phyloP scores from a whole-genome alignment of 2,113 vertebrate genomes.

The Xerus inauris region DNA sequence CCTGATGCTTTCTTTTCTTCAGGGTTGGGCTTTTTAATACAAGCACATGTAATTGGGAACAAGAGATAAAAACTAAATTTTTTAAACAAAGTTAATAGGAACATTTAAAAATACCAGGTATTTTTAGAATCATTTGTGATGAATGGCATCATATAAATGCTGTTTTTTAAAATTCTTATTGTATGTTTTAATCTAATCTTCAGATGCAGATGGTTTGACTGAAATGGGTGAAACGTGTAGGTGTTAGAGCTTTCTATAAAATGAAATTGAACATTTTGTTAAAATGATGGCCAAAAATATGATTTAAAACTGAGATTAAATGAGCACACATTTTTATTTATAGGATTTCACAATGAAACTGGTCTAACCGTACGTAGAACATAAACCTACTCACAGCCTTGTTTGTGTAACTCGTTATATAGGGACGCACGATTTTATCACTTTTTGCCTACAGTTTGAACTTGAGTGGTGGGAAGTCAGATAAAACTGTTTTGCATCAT shows the following conservation, averaged over 20 bases:
- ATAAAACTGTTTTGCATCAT: rapidly evolving
- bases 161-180: neutral
- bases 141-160: neutral
- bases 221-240: neutral
- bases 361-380: neutral
- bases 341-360: neutral
- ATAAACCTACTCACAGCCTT: neutral
- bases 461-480: neutral
- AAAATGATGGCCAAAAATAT: neutral
- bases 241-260: neutral
- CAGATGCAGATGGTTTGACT: neutral
- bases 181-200: neutral
- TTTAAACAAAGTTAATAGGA: neutral
- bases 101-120: slow-evolving; percentile 21
- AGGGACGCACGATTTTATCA: neutral
- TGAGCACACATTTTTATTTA: neutral
- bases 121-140: neutral
- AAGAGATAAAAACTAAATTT: slow-evolving; percentile 11
- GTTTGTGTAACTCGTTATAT: neutral
- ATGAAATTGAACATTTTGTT: neutral
- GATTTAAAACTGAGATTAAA: neutral
- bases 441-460: neutral
- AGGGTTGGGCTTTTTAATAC: slow-evolving; percentile 41
- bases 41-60: neutral
- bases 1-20: slow-evolving; percentile 25